These are phyloP conservation scores for Nycticryphes semicollaris DNA, from an alignment of 2,113 vertebrate genomes.

Conservation along the genomic window DNA sequence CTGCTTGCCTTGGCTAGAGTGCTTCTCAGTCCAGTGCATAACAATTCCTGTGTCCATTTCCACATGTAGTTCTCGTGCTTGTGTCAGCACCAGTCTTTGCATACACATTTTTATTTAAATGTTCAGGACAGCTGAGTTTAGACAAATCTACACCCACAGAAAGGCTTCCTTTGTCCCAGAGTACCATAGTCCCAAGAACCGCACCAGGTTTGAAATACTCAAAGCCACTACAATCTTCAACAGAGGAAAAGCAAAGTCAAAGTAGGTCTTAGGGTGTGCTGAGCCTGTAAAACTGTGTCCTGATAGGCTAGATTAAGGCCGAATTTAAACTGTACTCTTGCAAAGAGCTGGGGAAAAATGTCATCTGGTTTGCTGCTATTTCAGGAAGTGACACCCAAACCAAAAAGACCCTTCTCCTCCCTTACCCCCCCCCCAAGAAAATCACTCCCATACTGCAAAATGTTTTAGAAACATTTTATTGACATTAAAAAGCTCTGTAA, in stretches of 20 bases:
- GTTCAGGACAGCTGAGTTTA: background rate
- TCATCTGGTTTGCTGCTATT: accelerated
- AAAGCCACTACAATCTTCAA: background rate
- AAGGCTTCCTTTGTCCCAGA: background rate
- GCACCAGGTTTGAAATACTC: background rate
- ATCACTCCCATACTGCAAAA: background rate
- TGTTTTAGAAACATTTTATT: background rate
- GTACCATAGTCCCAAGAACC: background rate
- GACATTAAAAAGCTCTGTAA: background rate
- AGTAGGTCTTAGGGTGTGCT: background rate
- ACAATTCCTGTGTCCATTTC: background rate
- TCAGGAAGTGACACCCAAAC: background rate
- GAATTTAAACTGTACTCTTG: background rate
- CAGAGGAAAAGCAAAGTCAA: background rate
- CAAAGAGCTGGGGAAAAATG: background rate
- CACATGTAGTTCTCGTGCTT: background rate
- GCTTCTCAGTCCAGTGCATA: background rate
- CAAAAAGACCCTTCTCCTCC: background rate
- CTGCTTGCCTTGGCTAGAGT: background rate
- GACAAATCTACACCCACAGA: background rate
- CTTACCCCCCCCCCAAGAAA: background rate
- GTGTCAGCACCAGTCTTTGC: background rate
- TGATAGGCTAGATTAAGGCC: background rate
- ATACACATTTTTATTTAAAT: background rate
- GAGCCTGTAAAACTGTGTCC: background rate